A percentile compares a stretch with the other conserved stretches of the same genome.
These are phyloP conservation scores for Mellilla xanthometata DNA, from an alignment of 2,888 invertebrate species.

Conservation along the genomic window DNA sequence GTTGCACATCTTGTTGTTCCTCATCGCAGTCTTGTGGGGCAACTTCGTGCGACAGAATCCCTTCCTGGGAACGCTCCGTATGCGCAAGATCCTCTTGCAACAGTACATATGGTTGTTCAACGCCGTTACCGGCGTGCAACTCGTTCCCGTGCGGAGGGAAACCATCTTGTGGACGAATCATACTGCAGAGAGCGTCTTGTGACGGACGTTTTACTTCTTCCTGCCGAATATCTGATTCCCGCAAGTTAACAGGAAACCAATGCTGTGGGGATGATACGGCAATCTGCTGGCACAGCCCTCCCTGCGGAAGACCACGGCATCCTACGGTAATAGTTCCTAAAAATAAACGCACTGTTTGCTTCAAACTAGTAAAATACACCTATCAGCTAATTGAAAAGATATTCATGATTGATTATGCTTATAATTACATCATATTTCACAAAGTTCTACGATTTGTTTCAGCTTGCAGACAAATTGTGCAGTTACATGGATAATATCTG, in stretches of 20 bases:
- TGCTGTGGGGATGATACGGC: no score
- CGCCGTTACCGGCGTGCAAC: background rate
- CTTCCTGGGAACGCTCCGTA: background rate
- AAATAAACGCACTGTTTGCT: no score
- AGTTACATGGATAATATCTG: background rate
- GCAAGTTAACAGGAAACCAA: no score
- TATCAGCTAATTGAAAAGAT: no score
- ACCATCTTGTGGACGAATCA: background rate
- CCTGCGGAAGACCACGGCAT: background rate
- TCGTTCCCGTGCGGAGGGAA: background rate
- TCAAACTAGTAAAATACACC: no score
- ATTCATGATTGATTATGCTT: no score
- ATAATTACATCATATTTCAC: no score
- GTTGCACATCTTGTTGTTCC: no score
- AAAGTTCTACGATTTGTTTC: slow-evolving; percentile 1
- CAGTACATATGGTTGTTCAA: no score
- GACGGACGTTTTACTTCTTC: no score
- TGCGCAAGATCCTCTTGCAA: background rate
- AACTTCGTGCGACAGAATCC: background rate
- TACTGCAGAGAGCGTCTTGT: no score
- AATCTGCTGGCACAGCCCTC: background rate
- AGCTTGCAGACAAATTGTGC: background rate
- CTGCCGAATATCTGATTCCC: no score
- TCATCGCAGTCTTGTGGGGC: background rate
- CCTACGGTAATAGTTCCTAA: slow-evolving; percentile 5